Evolutionary conservation across 1,140 invertebrate genomes (phyloP).

Genomic region (Anastrepha ludens): DNA sequence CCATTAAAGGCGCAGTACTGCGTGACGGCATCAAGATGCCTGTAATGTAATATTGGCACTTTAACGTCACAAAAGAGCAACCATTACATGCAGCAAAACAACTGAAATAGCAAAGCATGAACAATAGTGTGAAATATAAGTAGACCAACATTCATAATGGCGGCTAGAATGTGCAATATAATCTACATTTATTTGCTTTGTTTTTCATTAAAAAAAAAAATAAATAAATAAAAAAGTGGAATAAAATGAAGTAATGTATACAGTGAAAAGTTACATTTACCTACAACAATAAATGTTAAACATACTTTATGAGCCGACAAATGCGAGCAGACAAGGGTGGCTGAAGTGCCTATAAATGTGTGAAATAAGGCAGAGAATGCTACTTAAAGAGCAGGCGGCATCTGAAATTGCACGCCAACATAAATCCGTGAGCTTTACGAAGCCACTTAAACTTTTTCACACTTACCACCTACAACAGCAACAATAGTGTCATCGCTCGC

Average conservation of each 20-base stretch:
- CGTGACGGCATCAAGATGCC: slow-evolving; percentile 36
- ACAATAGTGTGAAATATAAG: slow-evolving; percentile 16
- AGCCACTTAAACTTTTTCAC: slow-evolving; percentile 73
- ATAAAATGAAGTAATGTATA: slow-evolving; percentile 17
- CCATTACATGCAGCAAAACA: neutral
- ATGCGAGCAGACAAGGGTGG: slow-evolving; percentile 12
- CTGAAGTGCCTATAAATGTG: neutral
- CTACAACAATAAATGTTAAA: slow-evolving; percentile 33
- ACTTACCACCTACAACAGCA: slow-evolving; percentile 56
- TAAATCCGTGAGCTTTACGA: slow-evolving; percentile 71
- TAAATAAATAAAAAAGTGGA: neutral
- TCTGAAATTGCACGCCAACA: slow-evolving; percentile 44
- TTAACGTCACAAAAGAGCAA: slow-evolving; percentile 44
- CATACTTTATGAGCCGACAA: slow-evolving; percentile 15
- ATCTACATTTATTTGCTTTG: neutral
- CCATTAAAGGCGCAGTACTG: neutral
- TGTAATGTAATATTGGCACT: slow-evolving; percentile 72
- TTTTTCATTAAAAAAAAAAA: neutral
- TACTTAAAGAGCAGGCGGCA: neutral
- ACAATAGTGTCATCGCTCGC: neutral
- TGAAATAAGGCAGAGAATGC: neutral
- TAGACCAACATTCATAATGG: slow-evolving; percentile 10
- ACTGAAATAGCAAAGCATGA: neutral
- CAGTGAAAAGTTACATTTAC: slow-evolving; percentile 46
- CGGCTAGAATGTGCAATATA: slow-evolving; percentile 27